Base-by-base conservation (phyloP, 2,797 vertebrate species). In the Hyperoplus immaculatus region DNA sequence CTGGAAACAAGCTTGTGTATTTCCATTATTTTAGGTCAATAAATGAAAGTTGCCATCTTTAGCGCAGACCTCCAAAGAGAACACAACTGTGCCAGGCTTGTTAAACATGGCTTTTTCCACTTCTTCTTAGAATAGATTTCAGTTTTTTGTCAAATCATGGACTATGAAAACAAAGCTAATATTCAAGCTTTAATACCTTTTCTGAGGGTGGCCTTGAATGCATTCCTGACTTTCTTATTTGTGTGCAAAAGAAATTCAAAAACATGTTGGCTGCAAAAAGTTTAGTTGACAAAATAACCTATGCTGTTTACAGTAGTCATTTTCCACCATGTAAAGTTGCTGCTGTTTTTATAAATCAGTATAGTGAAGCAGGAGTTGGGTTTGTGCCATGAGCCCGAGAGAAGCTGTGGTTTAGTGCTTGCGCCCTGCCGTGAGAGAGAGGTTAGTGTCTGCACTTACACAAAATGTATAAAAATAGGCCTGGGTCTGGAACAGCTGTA, bases 401-500 rank as follows among this genome's bases (percentile, higher is more conserved):
- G 41, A 13, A 56, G 66, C 60, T 80, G 60, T 55, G 78, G 56
- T 72, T 84, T 60, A 76, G 68, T 65, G 66, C 56, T 14, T 54
- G 58, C 57, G 29, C 71, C 58, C 50, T 51, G 58, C 64, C 64
- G 69, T 69, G 71, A 86, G 81, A 62, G 82, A 76, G 64, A 82
- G 47, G 64, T 82, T 74, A 66, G 69, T 67, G 46, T 78, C 42
- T 72, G 72, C 74, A 81, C 78, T 82, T 80, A 66, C 67, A 70
- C 66, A 46, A 74, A 72, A 80, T 69, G 50, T 60, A 51, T 81
- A 78, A 83, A 89, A 86, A 83, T 82, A 87, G 75, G 4, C 69
- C 62, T 13, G 3, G 50, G 60, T 51, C 75, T 65, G 55, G 62
- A 77, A 63, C 78, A 85, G 76, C 80, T 88, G 86, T 76, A 82